phyloP scores from a whole-genome alignment of 2,113 vertebrate genomes.

The Nettapus auritus region DNA sequence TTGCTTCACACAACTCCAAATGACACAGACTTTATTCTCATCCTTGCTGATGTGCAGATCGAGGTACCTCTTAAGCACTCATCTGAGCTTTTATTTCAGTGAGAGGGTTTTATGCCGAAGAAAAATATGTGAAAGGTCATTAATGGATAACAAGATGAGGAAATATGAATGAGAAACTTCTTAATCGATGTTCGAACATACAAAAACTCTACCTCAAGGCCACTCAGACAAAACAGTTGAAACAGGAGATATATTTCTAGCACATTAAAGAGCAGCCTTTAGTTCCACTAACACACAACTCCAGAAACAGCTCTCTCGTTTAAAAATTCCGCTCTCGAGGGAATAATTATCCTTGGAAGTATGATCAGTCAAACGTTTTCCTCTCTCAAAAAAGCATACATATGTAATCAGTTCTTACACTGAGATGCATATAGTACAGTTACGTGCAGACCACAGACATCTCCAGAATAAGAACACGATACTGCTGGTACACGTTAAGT shows the following conservation, averaged over 20 bases:
- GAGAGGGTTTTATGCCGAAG: not conserved
- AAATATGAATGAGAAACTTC: conserved; percentile 10
- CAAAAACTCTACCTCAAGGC: not conserved
- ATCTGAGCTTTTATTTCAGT: not conserved
- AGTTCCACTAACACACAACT: not conserved
- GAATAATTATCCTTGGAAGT: conserved; percentile 17
- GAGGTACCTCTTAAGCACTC: not conserved
- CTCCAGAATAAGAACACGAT: not conserved
- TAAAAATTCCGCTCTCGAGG: conserved; percentile 9
- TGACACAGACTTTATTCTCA: not conserved
- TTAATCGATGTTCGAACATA: not conserved
- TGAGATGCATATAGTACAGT: not conserved
- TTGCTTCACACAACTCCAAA: not conserved
- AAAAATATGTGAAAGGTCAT: not conserved
- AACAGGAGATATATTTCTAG: not conserved
- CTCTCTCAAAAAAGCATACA: not conserved
- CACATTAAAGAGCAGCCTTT: not conserved
- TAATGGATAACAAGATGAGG: not conserved
- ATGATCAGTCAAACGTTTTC: not conserved
- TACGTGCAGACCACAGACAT: not conserved
- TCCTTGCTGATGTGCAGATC: not conserved
- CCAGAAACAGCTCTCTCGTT: not conserved
- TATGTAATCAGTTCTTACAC: not conserved
- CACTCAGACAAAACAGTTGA: not conserved
- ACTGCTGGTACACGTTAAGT: not conserved